These are phyloP conservation scores for Amblyornis subalaris DNA, from an alignment of 2,113 vertebrate species.

Conservation along the genomic window DNA sequence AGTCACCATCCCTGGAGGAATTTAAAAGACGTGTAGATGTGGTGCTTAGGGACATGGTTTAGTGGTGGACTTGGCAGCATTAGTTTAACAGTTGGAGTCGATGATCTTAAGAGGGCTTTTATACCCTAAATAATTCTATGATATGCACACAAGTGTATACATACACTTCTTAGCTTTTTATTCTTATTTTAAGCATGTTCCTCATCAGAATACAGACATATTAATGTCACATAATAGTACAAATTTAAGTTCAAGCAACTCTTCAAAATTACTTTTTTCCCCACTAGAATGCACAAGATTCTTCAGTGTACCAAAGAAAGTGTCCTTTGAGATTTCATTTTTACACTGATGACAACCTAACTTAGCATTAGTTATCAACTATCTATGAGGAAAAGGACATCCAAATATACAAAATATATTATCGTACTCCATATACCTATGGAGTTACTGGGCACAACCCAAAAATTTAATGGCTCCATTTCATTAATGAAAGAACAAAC, in stretches of 20 bases:
- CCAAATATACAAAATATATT: not conserved
- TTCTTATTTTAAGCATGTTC: not conserved
- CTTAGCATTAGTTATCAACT: not conserved
- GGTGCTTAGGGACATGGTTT: not conserved
- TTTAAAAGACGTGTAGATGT: not conserved
- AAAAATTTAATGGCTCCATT: not conserved
- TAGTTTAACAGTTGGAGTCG: not conserved
- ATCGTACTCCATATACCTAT: not conserved
- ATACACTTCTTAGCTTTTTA: not conserved
- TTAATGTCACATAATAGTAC: not conserved
- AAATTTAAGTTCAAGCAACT: not conserved
- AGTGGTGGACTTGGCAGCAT: not conserved
- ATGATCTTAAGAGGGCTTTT: not conserved
- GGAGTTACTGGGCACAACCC: not conserved
- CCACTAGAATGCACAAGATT: not conserved
- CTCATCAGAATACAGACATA: not conserved
- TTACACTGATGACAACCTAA: not conserved
- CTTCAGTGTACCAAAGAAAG: not conserved
- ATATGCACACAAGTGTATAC: not conserved
- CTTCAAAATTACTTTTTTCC: not conserved
- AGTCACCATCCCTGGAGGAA: not conserved
- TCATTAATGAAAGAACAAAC: not conserved
- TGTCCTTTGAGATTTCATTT: not conserved
- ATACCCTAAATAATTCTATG: not conserved
- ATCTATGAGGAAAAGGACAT: not conserved